Percentiles rank a stretch among this genome's conserved stretches.
Conservation (phyloP, 2,113 vertebrate genomes). For the Machaerirhynchus nigripectus region DNA sequence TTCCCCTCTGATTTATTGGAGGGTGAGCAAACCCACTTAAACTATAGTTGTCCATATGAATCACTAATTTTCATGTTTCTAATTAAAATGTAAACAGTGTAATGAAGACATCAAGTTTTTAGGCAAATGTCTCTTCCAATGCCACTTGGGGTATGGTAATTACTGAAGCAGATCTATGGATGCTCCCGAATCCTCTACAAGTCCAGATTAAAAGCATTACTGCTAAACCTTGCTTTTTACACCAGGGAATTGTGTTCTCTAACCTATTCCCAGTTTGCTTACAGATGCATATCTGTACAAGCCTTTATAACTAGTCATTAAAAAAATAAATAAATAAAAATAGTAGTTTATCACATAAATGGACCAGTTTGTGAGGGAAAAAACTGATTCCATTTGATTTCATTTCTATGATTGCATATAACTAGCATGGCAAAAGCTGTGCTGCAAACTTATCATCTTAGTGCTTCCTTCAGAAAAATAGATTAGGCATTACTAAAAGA, state of each 20-base stretch:
- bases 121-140: conserved; percentile 89
- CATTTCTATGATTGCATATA: background rate
- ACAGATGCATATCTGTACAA: conserved; percentile 69
- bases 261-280: conserved; percentile 87
- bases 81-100: conserved; percentile 99
- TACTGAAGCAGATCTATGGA: conserved; percentile 95
- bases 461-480: conserved; percentile 2
- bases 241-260: conserved; percentile 87
- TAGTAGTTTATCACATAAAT: conserved; percentile 61
- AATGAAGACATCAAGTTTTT: conserved; percentile 99
- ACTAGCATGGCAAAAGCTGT: background rate
- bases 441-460: conserved; percentile 2
- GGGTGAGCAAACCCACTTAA: conserved; percentile 77
- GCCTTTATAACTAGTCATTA: conserved; percentile 67
- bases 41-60: conserved; percentile 82
- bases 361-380: conserved; percentile 6
- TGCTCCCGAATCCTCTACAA: conserved; percentile 89
- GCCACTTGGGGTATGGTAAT: conserved; percentile 98
- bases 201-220: conserved; percentile 98
- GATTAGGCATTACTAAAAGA: background rate
- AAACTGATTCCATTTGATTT: conserved; percentile 38
- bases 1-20: conserved; percentile 72
- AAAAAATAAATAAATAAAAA: conserved; percentile 57
- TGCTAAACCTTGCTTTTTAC: conserved; percentile 90
- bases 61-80: conserved; percentile 90